Conservation (phyloP, 2,888 invertebrate species). For the Athalia cordata region DNA sequence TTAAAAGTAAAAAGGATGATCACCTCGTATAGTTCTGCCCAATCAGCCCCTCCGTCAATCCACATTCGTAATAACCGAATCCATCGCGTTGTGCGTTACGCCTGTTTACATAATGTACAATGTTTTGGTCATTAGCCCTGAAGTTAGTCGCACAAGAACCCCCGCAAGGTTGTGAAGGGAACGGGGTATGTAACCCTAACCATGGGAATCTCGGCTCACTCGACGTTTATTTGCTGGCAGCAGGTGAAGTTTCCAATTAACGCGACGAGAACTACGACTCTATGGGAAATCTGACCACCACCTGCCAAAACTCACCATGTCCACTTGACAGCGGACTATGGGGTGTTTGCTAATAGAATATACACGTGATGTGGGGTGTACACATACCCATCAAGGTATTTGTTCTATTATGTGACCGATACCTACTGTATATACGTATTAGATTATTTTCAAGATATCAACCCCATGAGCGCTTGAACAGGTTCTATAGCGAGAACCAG, state of each 20-base stretch:
- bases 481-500: too few species aligned
- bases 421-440: too few species aligned
- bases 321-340: slow-evolving; percentile 8
- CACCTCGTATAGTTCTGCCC: too few species aligned
- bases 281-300: slow-evolving; percentile 58
- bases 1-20: neutral
- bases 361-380: slow-evolving; percentile 36
- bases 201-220: slow-evolving; percentile 66
- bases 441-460: too few species aligned
- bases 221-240: slow-evolving; percentile 25
- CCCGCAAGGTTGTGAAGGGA: slow-evolving; percentile 24
- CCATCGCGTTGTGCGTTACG: neutral
- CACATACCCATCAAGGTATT: slow-evolving; percentile 1
- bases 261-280: slow-evolving; percentile 47
- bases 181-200: slow-evolving; percentile 44
- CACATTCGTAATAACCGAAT: too few species aligned
- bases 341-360: slow-evolving; percentile 34
- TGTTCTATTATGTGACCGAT: neutral
- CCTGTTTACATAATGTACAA: neutral
- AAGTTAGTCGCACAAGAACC: slow-evolving; percentile 1
- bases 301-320: slow-evolving; percentile 51
- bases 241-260: slow-evolving; percentile 56
- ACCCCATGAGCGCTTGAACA: too few species aligned
- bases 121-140: slow-evolving; percentile 5
- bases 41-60: too few species aligned